Evolutionary conservation across 1,140 invertebrate genomes (phyloP).

Genomic region (Atta colombica): DNA sequence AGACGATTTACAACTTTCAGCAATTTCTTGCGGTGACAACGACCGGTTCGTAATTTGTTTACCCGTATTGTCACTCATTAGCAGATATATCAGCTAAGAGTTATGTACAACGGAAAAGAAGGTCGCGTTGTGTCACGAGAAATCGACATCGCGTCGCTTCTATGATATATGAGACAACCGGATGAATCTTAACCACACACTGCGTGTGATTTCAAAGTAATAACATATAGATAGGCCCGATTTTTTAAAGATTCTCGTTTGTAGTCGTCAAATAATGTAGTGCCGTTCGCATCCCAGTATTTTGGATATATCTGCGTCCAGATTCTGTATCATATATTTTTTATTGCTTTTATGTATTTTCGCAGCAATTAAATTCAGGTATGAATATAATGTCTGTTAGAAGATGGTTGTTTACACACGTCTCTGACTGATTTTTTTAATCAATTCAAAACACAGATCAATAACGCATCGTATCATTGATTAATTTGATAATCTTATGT

Average conservation of each 20-base stretch:
- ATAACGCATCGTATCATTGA: background rate
- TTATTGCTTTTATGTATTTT: background rate
- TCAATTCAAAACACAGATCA: conserved; percentile 27
- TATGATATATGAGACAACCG: background rate
- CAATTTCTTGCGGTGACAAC: conserved; percentile 45
- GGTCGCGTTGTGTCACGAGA: conserved; percentile 11
- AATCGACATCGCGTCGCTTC: conserved; percentile 16
- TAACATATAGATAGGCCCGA: background rate
- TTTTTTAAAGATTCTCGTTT: background rate
- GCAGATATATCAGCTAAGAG: conserved; percentile 11
- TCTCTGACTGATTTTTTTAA: conserved; percentile 16
- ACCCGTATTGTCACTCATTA: conserved; percentile 64
- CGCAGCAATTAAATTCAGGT: background rate
- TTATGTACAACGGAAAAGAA: conserved; percentile 22
- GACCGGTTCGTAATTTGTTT: conserved; percentile 65
- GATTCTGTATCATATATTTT: background rate
- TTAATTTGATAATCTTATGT: conserved; percentile 24
- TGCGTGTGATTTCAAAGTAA: conserved; percentile 17
- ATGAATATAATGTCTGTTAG: conserved; percentile 17
- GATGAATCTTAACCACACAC: conserved; percentile 5
- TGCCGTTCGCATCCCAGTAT: background rate
- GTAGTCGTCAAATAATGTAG: background rate
- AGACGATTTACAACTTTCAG: conserved; percentile 73
- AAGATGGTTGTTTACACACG: conserved; percentile 25
- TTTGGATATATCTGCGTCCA: background rate